These are phyloP conservation scores for Heptranchias perlo DNA, from an alignment of 2,113 vertebrate genomes.

Conservation along the genomic window DNA sequence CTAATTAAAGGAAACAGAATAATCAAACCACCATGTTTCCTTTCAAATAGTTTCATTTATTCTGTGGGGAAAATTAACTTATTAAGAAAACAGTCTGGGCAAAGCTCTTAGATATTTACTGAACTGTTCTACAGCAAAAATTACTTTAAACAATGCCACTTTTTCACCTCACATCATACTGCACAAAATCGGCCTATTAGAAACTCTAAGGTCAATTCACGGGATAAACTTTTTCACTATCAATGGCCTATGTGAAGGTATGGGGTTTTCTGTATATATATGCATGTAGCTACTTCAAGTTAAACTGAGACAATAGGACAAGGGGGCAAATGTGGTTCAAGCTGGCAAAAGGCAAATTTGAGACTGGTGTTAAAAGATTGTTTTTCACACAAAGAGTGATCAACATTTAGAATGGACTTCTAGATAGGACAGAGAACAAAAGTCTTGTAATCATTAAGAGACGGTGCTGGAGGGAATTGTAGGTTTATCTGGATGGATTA, in stretches of 20 bases:
- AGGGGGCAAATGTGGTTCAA: neutral
- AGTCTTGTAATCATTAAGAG: neutral
- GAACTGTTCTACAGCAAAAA: neutral
- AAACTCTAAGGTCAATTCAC: neutral
- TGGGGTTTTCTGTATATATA: neutral
- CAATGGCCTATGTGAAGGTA: neutral
- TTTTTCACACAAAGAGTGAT: neutral
- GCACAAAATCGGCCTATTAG: neutral
- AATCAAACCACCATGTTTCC: slow-evolving; percentile 27
- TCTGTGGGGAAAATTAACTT: neutral
- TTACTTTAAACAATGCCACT: neutral
- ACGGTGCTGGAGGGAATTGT: neutral
- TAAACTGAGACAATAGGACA: neutral
- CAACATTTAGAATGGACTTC: neutral
- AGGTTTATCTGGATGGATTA: neutral
- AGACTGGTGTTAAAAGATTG: neutral
- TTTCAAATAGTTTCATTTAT: slow-evolving; percentile 14
- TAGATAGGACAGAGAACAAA: neutral
- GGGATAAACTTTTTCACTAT: neutral
- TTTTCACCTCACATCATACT: neutral
- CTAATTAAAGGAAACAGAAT: slow-evolving; percentile 26
- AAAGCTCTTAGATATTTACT: neutral
- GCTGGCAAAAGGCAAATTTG: neutral
- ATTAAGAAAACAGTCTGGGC: slow-evolving; percentile 5
- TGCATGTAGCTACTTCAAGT: neutral